Evolutionary conservation across 2,888 invertebrate genomes (phyloP).

Genomic region (Folsomia candida): DNA sequence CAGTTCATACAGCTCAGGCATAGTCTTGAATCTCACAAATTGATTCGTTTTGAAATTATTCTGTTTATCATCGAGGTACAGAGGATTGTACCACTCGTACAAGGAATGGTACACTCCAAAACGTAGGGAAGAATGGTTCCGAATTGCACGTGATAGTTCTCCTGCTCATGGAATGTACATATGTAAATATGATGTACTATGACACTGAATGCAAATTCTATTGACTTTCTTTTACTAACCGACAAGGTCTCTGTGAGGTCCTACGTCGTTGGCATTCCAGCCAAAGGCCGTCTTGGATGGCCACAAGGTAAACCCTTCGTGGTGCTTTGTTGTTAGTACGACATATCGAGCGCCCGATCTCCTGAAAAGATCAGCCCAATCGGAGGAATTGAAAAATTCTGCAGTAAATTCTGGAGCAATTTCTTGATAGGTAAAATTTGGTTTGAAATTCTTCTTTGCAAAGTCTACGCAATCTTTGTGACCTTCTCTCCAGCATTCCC

Average conservation of each 20-base stretch:
- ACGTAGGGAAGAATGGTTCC: not conserved
- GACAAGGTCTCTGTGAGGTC: not conserved
- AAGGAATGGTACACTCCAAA: not conserved
- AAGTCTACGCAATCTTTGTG: conserved; percentile 57
- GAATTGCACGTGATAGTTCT: not conserved
- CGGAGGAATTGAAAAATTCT: conserved; percentile 77
- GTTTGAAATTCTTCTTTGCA: conserved; percentile 78
- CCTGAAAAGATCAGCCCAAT: conserved; percentile 78
- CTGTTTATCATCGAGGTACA: not conserved
- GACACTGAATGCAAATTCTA: not conserved
- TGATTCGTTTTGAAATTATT: conserved; percentile 53
- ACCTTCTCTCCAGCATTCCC: conserved; percentile 70
- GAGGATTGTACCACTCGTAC: not conserved
- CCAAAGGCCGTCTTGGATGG: not conserved
- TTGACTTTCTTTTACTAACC: conserved; percentile 46
- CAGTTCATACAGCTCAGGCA: conserved; percentile 78
- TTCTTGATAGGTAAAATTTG: conserved; percentile 83
- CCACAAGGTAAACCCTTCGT: conserved; percentile 41
- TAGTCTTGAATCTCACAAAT: conserved; percentile 70
- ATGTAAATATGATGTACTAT: too few species aligned
- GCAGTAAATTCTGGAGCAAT: conserved; percentile 85
- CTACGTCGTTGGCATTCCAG: not conserved
- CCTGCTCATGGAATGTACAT: too few species aligned
- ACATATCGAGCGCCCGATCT: conserved; percentile 79
- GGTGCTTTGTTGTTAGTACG: conserved; percentile 58